Evolutionary conservation across 2,888 invertebrate genomes (phyloP), one percentile per base, ranked within the genome.

Genomic region (Agrilus biguttatus): DNA sequence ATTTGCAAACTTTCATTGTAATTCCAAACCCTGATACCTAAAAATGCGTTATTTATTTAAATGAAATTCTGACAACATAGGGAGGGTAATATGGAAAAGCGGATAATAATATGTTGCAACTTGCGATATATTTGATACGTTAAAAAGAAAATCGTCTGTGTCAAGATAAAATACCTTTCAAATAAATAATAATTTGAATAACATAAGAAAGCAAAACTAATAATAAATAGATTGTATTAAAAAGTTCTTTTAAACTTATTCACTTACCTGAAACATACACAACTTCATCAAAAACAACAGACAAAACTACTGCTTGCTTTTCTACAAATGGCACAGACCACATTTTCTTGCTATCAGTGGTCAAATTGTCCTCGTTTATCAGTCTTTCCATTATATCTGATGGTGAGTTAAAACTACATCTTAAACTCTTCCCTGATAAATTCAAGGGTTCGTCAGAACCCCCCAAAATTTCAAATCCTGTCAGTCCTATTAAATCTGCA

Each of bases 1-100:
- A 73, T 58, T 50, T 86, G 85, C 54, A 78, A 70, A 50, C 74
- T 78, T 43, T 76, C 78, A 61, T 88, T 88, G 66, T 86, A 88
- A 65, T 88, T 88, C 87, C 87, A 88, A 38, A 88, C 56, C 40
- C 80, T 72, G 21, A 88, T 65, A 41, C 81, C 78, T 72, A 54
- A 41, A 58, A 49, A 45, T n/a, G n/a, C n/a, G 51, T 49, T 37
- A 53, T 19, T 19, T 19, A 4, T 19, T 19, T 19, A 2, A 19
- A 19, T 2, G 19, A 2, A 19, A 19, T 5, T 19, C 19, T 4
- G 19, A n/a, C n/a, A n/a, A n/a, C n/a, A n/a, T n/a, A n/a, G n/a
- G n/a, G n/a, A n/a, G n/a, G n/a, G n/a, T n/a, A n/a, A n/a, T n/a
- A n/a, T n/a, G n/a, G n/a, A n/a, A n/a, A n/a, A n/a, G n/a, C n/a